A percentile compares a stretch with the other conserved stretches of the same genome.
Conservation (phyloP, 2,797 vertebrate genomes). For the Bradypus variegatus region DNA sequence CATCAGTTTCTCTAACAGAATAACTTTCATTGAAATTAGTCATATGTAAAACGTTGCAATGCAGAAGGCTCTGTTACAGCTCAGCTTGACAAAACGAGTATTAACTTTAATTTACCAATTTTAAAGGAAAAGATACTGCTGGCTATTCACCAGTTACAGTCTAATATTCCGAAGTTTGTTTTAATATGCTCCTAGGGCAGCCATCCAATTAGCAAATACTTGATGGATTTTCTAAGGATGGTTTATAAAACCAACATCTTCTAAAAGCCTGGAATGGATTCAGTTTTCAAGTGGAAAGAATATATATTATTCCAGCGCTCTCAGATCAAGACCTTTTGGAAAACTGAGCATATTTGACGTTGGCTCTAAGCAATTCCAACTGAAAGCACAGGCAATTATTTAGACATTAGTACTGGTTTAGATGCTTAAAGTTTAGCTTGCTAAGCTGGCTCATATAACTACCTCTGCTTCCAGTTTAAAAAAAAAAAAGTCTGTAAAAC, state of each 20-base stretch:
- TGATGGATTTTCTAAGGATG: background rate
- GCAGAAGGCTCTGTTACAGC: background rate
- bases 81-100: constrained; percentile 6
- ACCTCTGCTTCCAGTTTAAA: background rate
- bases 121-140: background rate
- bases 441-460: background rate
- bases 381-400: background rate
- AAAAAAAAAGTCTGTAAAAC: background rate
- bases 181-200: background rate
- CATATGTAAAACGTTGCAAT: background rate
- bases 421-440: background rate
- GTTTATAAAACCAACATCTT: background rate
- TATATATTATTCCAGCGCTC: background rate
- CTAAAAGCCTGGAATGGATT: background rate
- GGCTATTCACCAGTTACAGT: background rate
- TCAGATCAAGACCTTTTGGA: constrained; percentile 13
- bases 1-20: background rate
- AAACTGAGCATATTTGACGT: background rate
- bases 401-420: background rate
- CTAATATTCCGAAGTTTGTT: background rate
- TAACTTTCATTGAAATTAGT: background rate
- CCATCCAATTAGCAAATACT: background rate
- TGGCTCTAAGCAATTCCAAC: background rate
- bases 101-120: constrained; percentile 1
- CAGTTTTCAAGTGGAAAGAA: constrained; percentile 1